phyloP scores from a whole-genome alignment of 2,797 vertebrate species.

The Hippopotamyrus pictus region DNA sequence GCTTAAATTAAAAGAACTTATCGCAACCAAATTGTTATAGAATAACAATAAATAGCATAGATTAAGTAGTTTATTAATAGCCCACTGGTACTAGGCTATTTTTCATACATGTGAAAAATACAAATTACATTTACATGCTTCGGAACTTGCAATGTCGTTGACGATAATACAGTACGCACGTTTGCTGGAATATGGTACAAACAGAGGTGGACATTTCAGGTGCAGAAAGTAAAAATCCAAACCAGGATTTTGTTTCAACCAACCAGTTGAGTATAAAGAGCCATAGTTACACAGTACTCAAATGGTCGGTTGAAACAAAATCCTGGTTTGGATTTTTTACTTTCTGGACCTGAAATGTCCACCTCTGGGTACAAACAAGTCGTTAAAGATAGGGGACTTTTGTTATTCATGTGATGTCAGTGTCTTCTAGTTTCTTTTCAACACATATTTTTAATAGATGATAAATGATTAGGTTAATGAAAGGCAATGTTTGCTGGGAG shows the following conservation, averaged over 20 bases:
- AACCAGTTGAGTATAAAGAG: neutral
- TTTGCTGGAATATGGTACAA: neutral
- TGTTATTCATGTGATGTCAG: neutral
- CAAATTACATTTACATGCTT: neutral
- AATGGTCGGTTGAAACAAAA: neutral
- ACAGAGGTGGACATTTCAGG: no score
- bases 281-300: neutral
- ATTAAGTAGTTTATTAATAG: neutral
- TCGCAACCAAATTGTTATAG: neutral
- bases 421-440: neutral
- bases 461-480: neutral
- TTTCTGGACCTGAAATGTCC: neutral
- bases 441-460: neutral
- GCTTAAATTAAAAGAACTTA: neutral
- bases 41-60: neutral
- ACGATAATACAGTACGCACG: neutral
- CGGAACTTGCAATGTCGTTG: neutral
- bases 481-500: neutral
- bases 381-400: neutral
- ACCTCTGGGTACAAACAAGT: no score
- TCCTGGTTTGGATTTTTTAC: neutral
- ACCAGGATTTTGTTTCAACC: neutral
- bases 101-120: neutral
- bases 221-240: neutral
- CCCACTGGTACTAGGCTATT: neutral